A percentile compares a stretch with the other conserved stretches of the same genome.
Evolutionary conservation across 2,113 vertebrate genomes (phyloP).

Genomic region (Eulacestoma nigropectus): DNA sequence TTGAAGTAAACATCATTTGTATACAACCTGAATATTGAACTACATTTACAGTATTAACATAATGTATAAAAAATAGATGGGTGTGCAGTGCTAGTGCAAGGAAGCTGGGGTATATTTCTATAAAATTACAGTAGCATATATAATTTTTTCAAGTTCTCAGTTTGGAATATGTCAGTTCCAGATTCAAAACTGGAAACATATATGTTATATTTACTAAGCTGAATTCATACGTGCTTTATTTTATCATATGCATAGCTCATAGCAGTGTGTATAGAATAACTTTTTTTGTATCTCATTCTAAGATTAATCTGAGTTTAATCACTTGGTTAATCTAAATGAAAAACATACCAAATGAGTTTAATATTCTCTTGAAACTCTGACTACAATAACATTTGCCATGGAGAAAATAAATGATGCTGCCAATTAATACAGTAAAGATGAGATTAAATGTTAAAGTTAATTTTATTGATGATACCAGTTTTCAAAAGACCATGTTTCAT

Average conservation of each 20-base stretch:
- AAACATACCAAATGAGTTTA: background rate
- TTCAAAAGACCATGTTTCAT: background rate
- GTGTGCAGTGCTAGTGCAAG: background rate
- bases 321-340: background rate
- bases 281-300: background rate
- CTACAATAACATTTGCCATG: background rate
- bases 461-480: background rate
- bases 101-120: background rate
- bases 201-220: background rate
- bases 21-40: background rate
- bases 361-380: background rate
- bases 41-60: background rate
- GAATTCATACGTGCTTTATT: background rate
- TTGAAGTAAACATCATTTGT: background rate
- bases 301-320: background rate
- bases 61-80: background rate
- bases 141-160: background rate
- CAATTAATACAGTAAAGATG: background rate
- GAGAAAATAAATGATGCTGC: background rate
- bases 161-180: background rate
- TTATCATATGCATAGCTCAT: background rate
- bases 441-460: background rate
- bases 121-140: background rate
- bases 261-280: background rate
- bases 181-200: background rate